Percentiles rank a stretch among this genome's conserved stretches.
These are phyloP conservation scores for Holcopasites calliopsidis DNA, from an alignment of 1,140 invertebrate species.

Conservation along the genomic window DNA sequence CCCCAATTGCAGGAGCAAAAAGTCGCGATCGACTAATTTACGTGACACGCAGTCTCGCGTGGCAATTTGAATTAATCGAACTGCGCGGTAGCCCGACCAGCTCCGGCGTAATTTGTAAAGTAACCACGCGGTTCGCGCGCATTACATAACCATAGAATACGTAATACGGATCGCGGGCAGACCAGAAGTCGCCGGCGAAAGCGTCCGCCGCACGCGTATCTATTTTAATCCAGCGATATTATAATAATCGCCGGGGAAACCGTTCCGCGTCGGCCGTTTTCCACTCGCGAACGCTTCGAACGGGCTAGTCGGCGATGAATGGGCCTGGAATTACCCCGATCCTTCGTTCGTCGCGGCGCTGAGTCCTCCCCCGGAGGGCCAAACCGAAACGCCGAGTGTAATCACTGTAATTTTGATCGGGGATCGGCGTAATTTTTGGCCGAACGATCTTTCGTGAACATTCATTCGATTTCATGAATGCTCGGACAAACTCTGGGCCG, in stretches of 20 bases:
- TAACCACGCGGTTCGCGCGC: constrained; percentile 6
- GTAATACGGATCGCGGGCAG: constrained; percentile 11
- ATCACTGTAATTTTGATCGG: constrained; percentile 75
- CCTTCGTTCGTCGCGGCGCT: constrained; percentile 45
- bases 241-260: constrained; percentile 71
- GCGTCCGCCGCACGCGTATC: constrained; percentile 41
- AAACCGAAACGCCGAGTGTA: constrained; percentile 62
- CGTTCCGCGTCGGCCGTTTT: constrained; percentile 55
- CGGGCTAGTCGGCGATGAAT: constrained; percentile 1
- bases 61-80: constrained; percentile 41
- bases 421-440: constrained; percentile 68
- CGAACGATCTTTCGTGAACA: constrained; percentile 58
- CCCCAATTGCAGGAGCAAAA: constrained; percentile 1
- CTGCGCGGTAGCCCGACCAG: background rate
- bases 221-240: constrained; percentile 52
- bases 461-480: constrained; percentile 66
- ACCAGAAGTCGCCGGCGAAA: constrained; percentile 10
- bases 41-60: background rate
- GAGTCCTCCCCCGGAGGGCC: constrained; percentile 63
- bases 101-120: constrained; percentile 27
- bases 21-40: background rate
- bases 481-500: background rate
- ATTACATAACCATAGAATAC: constrained; percentile 35
- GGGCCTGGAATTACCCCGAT: background rate
- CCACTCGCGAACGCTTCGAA: constrained; percentile 60